Conservation (phyloP, 2,113 vertebrate species). For the Mugil cephalus region DNA sequence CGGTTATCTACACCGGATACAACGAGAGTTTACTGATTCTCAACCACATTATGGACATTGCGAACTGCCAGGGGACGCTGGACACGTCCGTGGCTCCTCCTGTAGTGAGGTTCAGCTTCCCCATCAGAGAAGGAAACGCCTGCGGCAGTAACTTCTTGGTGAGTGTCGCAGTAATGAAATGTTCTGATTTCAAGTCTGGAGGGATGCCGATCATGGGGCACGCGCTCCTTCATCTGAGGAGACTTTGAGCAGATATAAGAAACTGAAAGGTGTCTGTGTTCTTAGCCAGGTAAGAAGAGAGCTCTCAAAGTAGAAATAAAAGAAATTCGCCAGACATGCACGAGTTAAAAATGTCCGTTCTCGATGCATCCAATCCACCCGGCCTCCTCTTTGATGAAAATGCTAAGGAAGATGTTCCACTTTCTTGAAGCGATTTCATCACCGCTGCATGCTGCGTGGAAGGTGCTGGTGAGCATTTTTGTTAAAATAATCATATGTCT, state of each 20-base stretch:
- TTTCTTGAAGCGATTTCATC: conserved; percentile 50
- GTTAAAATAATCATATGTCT: conserved; percentile 29
- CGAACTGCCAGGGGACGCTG: conserved; percentile 66
- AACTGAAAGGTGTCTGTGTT: conserved; percentile 1
- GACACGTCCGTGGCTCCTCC: conserved; percentile 67
- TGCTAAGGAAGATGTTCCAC: conserved; percentile 21
- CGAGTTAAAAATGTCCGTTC: conserved; percentile 17
- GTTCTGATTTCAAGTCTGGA: background rate
- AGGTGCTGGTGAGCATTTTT: conserved; percentile 21
- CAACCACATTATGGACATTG: conserved; percentile 57
- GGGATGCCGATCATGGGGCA: background rate
- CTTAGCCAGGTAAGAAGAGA: background rate
- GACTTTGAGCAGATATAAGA: conserved; percentile 21
- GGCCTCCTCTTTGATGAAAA: conserved; percentile 14
- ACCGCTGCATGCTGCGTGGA: conserved; percentile 17
- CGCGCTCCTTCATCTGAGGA: conserved; percentile 8
- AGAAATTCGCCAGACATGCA: background rate
- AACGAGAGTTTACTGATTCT: conserved; percentile 77
- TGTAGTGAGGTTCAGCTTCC: conserved; percentile 78
- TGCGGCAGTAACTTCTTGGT: conserved; percentile 79
- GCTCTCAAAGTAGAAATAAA: background rate
- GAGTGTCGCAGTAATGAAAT: conserved; percentile 34
- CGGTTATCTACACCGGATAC: conserved; percentile 79
- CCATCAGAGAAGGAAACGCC: conserved; percentile 72
- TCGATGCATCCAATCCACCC: conserved; percentile 17